These are phyloP conservation scores for Naja naja DNA, from an alignment of 2,113 vertebrate species.

Conservation along the genomic window DNA sequence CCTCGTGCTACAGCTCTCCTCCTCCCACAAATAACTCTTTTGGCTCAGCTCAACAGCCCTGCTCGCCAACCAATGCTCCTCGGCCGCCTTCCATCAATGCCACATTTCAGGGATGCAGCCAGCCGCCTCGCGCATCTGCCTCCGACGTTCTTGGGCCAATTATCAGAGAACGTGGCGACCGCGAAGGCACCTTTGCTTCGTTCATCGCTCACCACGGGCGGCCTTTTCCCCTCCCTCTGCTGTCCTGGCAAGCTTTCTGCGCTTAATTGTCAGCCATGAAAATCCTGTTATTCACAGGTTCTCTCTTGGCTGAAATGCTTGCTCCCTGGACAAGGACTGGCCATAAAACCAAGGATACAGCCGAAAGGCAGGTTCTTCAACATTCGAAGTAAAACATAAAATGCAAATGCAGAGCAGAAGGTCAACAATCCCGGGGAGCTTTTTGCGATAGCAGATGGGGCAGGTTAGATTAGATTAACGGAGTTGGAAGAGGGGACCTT, in stretches of 20 bases:
- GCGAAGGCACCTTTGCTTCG: accelerated
- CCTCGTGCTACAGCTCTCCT: background rate
- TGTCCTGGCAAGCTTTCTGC: background rate
- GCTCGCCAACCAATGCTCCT: too few species aligned
- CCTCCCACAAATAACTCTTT: background rate
- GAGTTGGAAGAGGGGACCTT: too few species aligned
- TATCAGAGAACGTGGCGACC: background rate
- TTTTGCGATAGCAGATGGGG: background rate
- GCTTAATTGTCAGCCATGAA: background rate
- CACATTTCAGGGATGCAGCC: background rate
- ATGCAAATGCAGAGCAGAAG: background rate
- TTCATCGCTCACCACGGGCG: background rate
- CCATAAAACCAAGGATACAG: background rate
- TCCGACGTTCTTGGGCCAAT: background rate
- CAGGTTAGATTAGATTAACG: background rate
- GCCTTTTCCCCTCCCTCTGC: accelerated
- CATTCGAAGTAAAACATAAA: too few species aligned
- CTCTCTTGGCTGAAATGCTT: background rate
- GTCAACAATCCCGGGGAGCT: background rate
- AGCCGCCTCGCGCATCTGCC: too few species aligned
- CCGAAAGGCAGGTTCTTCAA: background rate
- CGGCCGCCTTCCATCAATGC: background rate
- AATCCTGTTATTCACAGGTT: background rate
- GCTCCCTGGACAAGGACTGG: background rate
- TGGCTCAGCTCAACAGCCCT: too few species aligned